Evolutionary conservation across 2,888 invertebrate species (phyloP).

Genomic region (Philereme vetulata): DNA sequence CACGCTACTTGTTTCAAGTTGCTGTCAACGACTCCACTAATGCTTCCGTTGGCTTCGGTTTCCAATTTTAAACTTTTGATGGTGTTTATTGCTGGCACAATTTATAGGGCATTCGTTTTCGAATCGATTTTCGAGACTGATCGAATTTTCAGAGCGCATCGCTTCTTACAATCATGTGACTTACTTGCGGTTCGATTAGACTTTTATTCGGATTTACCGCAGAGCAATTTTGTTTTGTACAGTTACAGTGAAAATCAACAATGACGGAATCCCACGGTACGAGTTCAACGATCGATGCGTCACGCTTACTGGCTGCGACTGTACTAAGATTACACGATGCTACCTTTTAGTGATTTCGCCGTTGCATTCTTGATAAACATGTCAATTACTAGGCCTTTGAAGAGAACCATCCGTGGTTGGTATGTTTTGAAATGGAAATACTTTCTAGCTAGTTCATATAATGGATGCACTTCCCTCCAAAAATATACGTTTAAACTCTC

Average conservation of each 20-base stretch:
- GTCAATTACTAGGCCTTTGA: constrained; percentile 52
- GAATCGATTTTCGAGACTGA: constrained; percentile 45
- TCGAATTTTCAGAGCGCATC: constrained; percentile 32
- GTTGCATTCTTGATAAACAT: constrained; percentile 45
- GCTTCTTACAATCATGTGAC: constrained; percentile 47
- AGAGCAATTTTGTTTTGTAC: constrained; percentile 64
- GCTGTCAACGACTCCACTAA: constrained; percentile 78
- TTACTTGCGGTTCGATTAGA: constrained; percentile 48
- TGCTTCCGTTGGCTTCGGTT: constrained; percentile 74
- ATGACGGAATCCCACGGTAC: constrained; percentile 70
- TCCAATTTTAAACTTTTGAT: constrained; percentile 79
- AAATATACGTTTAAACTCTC: too few species aligned
- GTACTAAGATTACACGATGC: constrained; percentile 56
- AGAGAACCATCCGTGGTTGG: constrained; percentile 14
- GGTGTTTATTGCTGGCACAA: constrained; percentile 63
- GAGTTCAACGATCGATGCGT: constrained; percentile 71
- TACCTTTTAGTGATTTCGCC: constrained; percentile 23
- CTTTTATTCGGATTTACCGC: constrained; percentile 52
- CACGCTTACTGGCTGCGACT: constrained; percentile 61
- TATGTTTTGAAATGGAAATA: not conserved
- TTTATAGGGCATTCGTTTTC: constrained; percentile 62
- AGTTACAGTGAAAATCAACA: constrained; percentile 71
- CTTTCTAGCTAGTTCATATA: too few species aligned
- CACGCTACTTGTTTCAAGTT: constrained; percentile 71
- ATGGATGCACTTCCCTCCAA: too few species aligned